Percentiles rank a stretch among this genome's conserved stretches.
Evolutionary conservation across 2,113 vertebrate genomes (phyloP).

Genomic region (Solea senegalensis): DNA sequence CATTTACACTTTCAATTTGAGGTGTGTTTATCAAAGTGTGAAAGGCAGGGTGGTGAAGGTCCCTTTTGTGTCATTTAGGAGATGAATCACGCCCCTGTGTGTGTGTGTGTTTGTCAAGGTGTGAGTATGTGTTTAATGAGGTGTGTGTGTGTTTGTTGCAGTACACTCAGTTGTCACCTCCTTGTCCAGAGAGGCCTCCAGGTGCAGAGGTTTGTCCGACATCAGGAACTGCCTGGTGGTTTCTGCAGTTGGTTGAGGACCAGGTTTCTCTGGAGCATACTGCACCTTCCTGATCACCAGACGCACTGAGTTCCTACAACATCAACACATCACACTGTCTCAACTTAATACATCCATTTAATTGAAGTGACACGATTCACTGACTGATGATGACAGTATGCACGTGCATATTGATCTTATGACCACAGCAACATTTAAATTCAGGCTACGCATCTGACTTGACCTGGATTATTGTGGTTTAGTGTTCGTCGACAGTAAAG

Average conservation of each 20-base stretch:
- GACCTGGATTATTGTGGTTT: not conserved
- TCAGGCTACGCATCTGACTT: not conserved
- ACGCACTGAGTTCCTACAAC: slow-evolving; percentile 90
- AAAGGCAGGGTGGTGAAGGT: too few relatives aligned
- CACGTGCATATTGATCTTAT: not conserved
- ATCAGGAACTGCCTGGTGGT: slow-evolving; percentile 96
- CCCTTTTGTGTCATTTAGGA: too few relatives aligned
- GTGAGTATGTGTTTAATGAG: not conserved
- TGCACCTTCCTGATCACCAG: slow-evolving; percentile 95
- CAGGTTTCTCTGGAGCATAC: slow-evolving; percentile 90
- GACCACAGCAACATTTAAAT: not conserved
- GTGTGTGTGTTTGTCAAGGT: not conserved
- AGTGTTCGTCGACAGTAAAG: not conserved
- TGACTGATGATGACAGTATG: not conserved
- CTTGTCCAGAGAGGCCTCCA: slow-evolving; percentile 94
- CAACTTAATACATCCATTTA: not conserved
- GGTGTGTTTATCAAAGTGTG: too few relatives aligned
- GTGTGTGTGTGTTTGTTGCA: not conserved
- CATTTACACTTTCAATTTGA: too few relatives aligned
- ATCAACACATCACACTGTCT: not conserved
- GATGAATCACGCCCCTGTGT: too few relatives aligned
- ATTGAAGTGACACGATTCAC: not conserved
- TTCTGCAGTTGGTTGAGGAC: slow-evolving; percentile 92
- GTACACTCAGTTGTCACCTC: slow-evolving; percentile 79
- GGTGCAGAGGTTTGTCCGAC: slow-evolving; percentile 94